Evolutionary conservation across 2,888 invertebrate genomes (phyloP).

Genomic region (Hyalella azteca): DNA sequence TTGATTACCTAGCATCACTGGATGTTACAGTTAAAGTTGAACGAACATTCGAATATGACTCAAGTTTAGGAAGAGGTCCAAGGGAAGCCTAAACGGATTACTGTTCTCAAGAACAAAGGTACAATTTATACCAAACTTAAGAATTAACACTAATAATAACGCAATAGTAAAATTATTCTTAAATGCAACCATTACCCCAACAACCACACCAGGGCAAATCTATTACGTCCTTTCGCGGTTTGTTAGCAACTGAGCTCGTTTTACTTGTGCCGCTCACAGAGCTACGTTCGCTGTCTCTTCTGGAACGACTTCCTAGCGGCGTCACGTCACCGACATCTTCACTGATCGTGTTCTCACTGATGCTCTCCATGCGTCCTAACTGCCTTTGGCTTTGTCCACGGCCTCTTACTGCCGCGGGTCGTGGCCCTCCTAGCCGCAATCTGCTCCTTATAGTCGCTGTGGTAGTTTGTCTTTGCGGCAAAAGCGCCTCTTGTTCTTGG

Average conservation of each 20-base stretch:
- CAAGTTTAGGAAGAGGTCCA: no score
- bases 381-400: slow-evolving; percentile 31
- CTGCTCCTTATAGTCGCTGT: slow-evolving; percentile 52
- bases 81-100: no score
- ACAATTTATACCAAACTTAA: no score
- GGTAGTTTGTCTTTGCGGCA: slow-evolving; percentile 41
- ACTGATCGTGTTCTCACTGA: slow-evolving; percentile 55
- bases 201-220: slow-evolving; percentile 80
- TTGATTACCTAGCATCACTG: no score
- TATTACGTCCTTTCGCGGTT: slow-evolving; percentile 56
- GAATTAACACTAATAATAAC: no score
- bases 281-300: slow-evolving; percentile 59
- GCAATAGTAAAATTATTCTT: neutral
- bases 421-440: slow-evolving; percentile 53
- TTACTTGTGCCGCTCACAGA: slow-evolving; percentile 65
- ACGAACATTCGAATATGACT: no score
- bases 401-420: slow-evolving; percentile 8
- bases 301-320: slow-evolving; percentile 48
- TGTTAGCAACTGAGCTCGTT: slow-evolving; percentile 65
- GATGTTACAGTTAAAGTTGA: no score
- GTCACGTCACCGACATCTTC: slow-evolving; percentile 57
- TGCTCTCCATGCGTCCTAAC: slow-evolving; percentile 54
- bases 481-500: slow-evolving; percentile 56
- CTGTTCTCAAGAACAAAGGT: no score
- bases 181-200: slow-evolving; percentile 82